Base-by-base conservation (phyloP, 2,113 vertebrate species). In the Arenaria interpres region DNA sequence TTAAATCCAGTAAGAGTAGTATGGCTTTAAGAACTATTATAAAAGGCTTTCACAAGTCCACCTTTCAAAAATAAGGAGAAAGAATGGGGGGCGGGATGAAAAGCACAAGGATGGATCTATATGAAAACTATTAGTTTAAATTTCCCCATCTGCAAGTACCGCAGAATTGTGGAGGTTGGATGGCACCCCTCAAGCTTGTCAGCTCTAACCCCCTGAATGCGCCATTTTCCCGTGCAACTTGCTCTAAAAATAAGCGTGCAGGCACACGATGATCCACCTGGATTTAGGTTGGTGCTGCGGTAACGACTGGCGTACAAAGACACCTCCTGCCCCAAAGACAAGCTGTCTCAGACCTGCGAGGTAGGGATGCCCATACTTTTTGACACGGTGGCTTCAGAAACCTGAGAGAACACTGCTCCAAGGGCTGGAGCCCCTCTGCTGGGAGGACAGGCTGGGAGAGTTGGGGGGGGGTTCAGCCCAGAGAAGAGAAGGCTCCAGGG, bases 241-340 rank as follows among this genome's bases (percentile, higher is more conserved):
- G 32, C 81, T 77, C 85, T 87, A 91, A 96, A 96, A 96, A 66
- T 76, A 94, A 84, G 20, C 5, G 28, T 37, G 37, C 57, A 41
- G 64, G 76, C 60, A 96, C 43, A 89, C 0, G 8, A 59, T 41
- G 64, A 37, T 32, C 85, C 81, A 78, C 37, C 46, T 56, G 90
- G 46, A 82, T 88, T 78, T 60, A 59, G 73, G 68, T 0, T 86
- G 79, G 72, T 72, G 54, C 81, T 56, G 14, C 43, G 48, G 39
- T 20, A 82, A 59, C 1, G 33, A 46, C 41, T 62, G 28, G 63
- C 30, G 51, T 69, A 48, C 37, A 78, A 54, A 89, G 68, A 73
- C 20, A 39, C 3, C 1, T 16, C 53, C 45, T 41, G 57, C 72
- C 48, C 16, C 1, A 0, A 83, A 60, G 45, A 30, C 23, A 66